Base-by-base conservation (phyloP, 2,888 invertebrate genomes). In the Trichogramma evanescens region DNA sequence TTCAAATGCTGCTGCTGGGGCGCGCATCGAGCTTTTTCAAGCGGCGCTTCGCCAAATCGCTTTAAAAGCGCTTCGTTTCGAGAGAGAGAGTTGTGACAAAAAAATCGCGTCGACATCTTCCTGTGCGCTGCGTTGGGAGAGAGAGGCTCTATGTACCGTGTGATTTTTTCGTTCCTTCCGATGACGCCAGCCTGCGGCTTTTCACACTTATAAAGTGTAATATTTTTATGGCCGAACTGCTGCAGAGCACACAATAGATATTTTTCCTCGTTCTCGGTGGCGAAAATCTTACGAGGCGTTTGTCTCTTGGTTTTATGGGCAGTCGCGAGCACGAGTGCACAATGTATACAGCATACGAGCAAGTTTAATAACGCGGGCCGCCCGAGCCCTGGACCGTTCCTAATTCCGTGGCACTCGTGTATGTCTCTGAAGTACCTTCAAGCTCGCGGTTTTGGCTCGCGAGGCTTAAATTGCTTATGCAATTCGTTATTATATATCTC, bases 311-410 rank as follows among this genome's bases (percentile, higher is more conserved):
- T 50, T 56, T 51, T 51, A 41, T n/a, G 43, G 63, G 58, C 50
- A 57, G 51, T 9, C 1, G 51, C 8, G 51, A 50, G 7, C 7
- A 10, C 13, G 13, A 10, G 7, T 50, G 2, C 6, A 5, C 51
- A 40, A n/a, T 43, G n/a, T 8, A 40, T 42, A 43, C 61, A 61
- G 59, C 51, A 68, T 69, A 65, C 66, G 67, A 70, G 66, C 73
- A 76, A 76, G 76, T 76, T 76, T 76, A 75, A 76, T 76, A 76
- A 74, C 73, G 70, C 70, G 70, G 46, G 50, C 40, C 50, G 63
- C 59, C 58, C 39, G 38, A 45, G 9, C 38, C 46, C 45, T 9
- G 43, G 56, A 4, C 53, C 44, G 4, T 4, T 51, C 54, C 62
- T 58, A 52, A 7, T 49, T 26, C 26, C 26, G 26, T 26, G 26